Evolutionary conservation across 2,888 invertebrate genomes (phyloP).

Genomic region (Sinodicranocentrus sp.): DNA sequence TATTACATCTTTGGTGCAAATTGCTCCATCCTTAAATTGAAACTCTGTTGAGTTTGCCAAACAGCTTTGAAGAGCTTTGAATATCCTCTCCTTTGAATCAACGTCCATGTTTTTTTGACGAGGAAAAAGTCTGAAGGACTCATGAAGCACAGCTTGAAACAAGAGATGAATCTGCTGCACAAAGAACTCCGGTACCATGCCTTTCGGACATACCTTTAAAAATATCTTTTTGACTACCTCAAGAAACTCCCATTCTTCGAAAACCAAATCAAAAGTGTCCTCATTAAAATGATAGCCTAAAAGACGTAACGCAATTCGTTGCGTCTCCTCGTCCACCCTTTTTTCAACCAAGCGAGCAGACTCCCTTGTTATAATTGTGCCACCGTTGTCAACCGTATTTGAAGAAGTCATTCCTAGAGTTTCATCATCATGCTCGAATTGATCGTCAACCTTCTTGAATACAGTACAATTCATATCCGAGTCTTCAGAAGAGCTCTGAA

Average conservation of each 20-base stretch:
- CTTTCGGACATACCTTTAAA: constrained; percentile 60
- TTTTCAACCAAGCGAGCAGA: constrained; percentile 33
- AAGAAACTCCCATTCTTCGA: constrained; percentile 68
- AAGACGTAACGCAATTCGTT: constrained; percentile 55
- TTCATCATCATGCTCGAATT: constrained; percentile 11
- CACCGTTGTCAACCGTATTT: too few relatives aligned
- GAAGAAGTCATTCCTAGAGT: background rate
- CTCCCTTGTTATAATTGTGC: background rate
- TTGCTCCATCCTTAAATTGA: constrained; percentile 45
- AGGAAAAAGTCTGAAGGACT: constrained; percentile 64
- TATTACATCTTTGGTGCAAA: constrained; percentile 62
- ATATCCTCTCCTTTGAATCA: constrained; percentile 42
- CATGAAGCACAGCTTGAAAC: constrained; percentile 63
- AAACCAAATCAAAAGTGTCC: constrained; percentile 40
- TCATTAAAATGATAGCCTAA: constrained; percentile 66
- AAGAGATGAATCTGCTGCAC: constrained; percentile 64
- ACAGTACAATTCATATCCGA: constrained; percentile 22
- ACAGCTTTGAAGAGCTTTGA: constrained; percentile 41
- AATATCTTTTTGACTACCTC: constrained; percentile 64
- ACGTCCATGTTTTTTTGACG: constrained; percentile 38
- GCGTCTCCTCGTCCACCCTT: constrained; percentile 66
- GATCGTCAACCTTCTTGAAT: constrained; percentile 21
- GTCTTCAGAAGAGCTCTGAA: constrained; percentile 39
- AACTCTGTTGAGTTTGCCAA: constrained; percentile 45
- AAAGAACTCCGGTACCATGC: constrained; percentile 65